These are phyloP conservation scores for Valencia hispanica DNA, from an alignment of 2,797 vertebrate genomes.

Conservation along the genomic window DNA sequence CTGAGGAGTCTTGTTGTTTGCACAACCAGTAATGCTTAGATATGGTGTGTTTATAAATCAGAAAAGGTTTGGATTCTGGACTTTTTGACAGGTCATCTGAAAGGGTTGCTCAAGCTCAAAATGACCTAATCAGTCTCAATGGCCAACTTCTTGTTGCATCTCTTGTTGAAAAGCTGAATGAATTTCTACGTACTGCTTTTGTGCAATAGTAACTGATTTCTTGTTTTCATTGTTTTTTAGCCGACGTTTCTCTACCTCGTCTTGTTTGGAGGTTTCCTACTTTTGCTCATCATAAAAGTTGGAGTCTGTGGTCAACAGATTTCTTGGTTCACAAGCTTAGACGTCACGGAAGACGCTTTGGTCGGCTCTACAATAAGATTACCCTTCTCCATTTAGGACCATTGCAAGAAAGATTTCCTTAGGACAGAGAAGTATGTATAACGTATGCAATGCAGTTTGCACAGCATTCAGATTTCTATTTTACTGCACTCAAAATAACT, in stretches of 20 bases:
- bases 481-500: not conserved
- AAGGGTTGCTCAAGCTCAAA: not conserved
- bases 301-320: constrained; percentile 61
- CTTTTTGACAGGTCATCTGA: not conserved
- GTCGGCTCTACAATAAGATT: constrained; percentile 28
- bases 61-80: not conserved
- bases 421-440: constrained; percentile 21
- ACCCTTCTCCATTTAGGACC: constrained; percentile 34
- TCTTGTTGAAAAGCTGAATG: not conserved
- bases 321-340: constrained; percentile 21
- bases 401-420: constrained; percentile 34
- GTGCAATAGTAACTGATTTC: not conserved
- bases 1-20: not conserved
- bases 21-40: not conserved
- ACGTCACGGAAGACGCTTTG: constrained; percentile 17
- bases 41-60: not conserved
- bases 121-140: not conserved
- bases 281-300: constrained; percentile 86
- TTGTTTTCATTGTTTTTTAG: no score
- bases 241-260: constrained; percentile 87
- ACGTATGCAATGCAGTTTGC: constrained; percentile 26
- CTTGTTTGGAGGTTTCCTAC: constrained; percentile 84
- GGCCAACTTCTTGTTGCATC: not conserved
- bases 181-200: not conserved
- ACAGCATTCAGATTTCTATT: not conserved